phyloP scores from a whole-genome alignment of 2,797 vertebrate species.

The Channa striata region DNA sequence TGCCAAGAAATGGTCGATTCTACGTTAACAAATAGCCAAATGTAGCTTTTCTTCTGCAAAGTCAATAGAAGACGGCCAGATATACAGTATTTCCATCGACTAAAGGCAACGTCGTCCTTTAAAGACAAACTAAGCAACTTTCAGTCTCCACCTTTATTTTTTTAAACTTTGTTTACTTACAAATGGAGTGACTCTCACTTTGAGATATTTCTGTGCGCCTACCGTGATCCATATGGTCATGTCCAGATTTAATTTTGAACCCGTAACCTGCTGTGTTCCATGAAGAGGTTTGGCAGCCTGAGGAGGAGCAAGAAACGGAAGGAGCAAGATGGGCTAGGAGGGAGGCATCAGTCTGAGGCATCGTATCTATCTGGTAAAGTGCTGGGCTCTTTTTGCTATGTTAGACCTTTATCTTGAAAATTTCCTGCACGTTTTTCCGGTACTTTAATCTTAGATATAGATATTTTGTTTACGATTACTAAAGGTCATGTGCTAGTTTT shows the following conservation, averaged over 20 bases:
- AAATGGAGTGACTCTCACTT: conserved; percentile 40
- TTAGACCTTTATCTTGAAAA: conserved; percentile 2
- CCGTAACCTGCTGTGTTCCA: conserved; percentile 78
- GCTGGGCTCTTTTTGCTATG: background rate
- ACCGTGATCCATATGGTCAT: conserved; percentile 78
- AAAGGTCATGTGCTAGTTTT: too few species aligned
- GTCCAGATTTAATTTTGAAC: conserved; percentile 70
- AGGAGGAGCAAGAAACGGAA: conserved; percentile 92
- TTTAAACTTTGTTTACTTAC: conserved; percentile 13
- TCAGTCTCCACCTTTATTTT: background rate
- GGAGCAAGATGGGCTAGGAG: conserved; percentile 86
- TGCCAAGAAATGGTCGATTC: conserved; percentile 3
- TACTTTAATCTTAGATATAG: too few species aligned
- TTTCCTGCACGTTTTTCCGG: background rate
- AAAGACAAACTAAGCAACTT: conserved; percentile 8
- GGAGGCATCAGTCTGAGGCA: conserved; percentile 88
- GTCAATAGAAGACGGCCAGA: background rate
- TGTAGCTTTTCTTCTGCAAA: conserved; percentile 1
- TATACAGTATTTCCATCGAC: background rate
- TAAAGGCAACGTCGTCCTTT: conserved; percentile 12
- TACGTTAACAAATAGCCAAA: too few species aligned
- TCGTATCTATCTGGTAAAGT: conserved; percentile 89
- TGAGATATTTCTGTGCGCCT: conserved; percentile 10
- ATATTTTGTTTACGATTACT: too few species aligned
- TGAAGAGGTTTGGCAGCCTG: conserved; percentile 97